Percentiles rank a stretch among this genome's conserved stretches.
phyloP scores from a whole-genome alignment of 2,888 invertebrate genomes.

The Tethea ocularis region DNA sequence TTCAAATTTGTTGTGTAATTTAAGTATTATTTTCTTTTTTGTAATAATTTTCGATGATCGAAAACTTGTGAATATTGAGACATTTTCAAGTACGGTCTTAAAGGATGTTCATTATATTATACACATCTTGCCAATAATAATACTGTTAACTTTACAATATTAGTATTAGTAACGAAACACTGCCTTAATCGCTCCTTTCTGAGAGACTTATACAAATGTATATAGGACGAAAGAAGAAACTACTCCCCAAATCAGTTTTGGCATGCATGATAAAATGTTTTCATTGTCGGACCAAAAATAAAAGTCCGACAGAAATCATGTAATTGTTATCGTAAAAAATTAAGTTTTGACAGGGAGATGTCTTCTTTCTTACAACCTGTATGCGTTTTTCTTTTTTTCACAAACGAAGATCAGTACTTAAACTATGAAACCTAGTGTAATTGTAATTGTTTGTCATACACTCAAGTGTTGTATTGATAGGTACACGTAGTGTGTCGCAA shows the following conservation, averaged over 20 bases:
- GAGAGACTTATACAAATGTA: not conserved
- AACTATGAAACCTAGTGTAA: not conserved
- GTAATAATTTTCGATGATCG: no score
- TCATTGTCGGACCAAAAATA: no score
- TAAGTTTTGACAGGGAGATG: no score
- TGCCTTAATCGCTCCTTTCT: constrained; percentile 52
- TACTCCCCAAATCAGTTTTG: no score
- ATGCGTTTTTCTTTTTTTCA: not conserved
- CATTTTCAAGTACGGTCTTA: not conserved
- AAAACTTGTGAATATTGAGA: no score
- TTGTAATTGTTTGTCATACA: not conserved
- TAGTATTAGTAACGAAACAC: constrained; percentile 47
- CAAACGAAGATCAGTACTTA: not conserved
- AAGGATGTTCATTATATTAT: not conserved
- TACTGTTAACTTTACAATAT: constrained; percentile 20
- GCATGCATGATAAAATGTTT: no score
- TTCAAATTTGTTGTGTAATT: not conserved
- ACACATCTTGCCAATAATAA: constrained; percentile 56
- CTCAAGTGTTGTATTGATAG: not conserved
- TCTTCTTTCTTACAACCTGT: no score
- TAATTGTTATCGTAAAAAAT: no score
- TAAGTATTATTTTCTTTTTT: no score
- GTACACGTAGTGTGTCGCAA: not conserved
- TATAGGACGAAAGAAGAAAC: no score
- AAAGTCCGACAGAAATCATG: no score